Conservation (phyloP, 1,140 invertebrate species). For the Drosophila bocki region DNA sequence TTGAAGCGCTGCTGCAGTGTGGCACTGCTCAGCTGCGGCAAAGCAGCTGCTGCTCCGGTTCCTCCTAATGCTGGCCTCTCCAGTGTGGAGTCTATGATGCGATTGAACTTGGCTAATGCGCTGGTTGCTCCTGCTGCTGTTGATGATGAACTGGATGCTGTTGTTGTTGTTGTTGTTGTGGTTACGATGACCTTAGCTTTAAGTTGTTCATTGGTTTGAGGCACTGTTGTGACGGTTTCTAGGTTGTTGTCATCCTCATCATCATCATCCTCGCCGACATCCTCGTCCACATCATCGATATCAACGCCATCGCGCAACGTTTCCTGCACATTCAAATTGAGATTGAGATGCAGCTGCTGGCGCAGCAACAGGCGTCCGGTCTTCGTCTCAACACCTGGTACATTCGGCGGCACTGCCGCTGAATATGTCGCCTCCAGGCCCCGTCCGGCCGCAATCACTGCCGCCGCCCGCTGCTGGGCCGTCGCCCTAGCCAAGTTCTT, state of each 20-base stretch:
- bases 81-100: conserved; percentile 80
- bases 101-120: conserved; percentile 85
- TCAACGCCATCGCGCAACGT: conserved; percentile 78
- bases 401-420: conserved; percentile 51
- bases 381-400: conserved; percentile 54
- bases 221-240: conserved; percentile 85
- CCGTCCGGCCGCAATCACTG: conserved; percentile 72
- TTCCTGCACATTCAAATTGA: conserved; percentile 76
- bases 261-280: conserved; percentile 60
- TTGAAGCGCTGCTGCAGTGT: conserved; percentile 70
- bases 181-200: conserved; percentile 72
- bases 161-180: conserved; percentile 64
- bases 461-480: conserved; percentile 74
- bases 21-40: conserved; percentile 68
- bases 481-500: conserved; percentile 85
- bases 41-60: conserved; percentile 16
- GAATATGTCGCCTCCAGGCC: conserved; percentile 25
- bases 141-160: conserved; percentile 58
- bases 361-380: conserved; percentile 73
- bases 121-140: conserved; percentile 52
- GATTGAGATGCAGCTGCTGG: conserved; percentile 80
- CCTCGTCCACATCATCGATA: conserved; percentile 84
- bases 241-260: conserved; percentile 64
- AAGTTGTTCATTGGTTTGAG: conserved; percentile 83
- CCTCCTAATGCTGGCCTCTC: conserved; percentile 31